These are phyloP conservation scores for Cyanoramphus novaezelandiae DNA, from an alignment of 2,113 vertebrate genomes.

Conservation along the genomic window DNA sequence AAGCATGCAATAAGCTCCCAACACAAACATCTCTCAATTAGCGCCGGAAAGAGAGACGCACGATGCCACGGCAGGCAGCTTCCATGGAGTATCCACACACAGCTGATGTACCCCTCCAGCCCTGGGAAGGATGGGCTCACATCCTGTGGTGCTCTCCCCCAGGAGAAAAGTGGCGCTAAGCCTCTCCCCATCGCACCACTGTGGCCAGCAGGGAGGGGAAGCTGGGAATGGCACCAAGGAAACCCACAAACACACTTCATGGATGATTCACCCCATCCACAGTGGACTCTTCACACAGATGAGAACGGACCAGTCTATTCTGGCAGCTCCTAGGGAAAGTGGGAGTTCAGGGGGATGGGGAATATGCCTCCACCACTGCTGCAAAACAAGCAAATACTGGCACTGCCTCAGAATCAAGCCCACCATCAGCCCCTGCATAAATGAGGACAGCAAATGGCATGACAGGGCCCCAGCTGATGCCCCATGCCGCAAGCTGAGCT, in stretches of 20 bases:
- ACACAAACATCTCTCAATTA: background rate
- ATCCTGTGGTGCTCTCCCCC: fast-evolving
- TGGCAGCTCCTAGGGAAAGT: background rate
- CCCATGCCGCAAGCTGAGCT: background rate
- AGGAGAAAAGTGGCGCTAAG: background rate
- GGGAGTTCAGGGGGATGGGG: background rate
- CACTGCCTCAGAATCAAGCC: background rate
- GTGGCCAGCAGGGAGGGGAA: background rate
- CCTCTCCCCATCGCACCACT: background rate
- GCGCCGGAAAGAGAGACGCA: background rate
- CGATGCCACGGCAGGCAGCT: background rate
- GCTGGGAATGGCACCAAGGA: background rate
- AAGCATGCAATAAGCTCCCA: background rate
- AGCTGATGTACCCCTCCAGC: background rate
- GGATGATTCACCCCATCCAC: background rate
- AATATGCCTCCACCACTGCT: background rate
- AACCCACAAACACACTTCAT: background rate
- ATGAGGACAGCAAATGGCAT: background rate
- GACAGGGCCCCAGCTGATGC: background rate
- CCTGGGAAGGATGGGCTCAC: background rate
- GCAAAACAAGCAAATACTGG: background rate
- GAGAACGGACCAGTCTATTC: background rate
- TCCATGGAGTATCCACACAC: background rate
- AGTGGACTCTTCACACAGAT: background rate
- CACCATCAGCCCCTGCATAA: fast-evolving